phyloP scores from a whole-genome alignment of 23 tunicate species.

The Halocynthia aurantium region DNA sequence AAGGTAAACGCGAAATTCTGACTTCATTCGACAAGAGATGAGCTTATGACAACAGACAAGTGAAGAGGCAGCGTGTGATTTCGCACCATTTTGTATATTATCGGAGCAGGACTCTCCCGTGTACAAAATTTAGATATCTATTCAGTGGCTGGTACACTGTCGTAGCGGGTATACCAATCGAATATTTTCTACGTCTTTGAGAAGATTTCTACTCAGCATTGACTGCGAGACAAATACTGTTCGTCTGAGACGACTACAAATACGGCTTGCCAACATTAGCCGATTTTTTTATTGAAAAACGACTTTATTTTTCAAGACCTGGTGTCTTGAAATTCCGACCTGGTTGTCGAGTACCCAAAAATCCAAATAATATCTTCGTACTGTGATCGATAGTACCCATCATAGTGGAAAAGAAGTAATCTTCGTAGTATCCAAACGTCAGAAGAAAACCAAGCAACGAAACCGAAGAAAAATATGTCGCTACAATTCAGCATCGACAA shows the following conservation, averaged over 20 bases:
- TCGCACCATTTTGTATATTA: conserved; percentile 33
- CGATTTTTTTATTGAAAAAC: conserved; percentile 13
- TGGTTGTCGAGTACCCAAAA: conserved; percentile 30
- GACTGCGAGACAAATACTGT: too few relatives aligned
- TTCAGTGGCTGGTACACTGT: conserved; percentile 96
- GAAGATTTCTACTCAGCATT: conserved; percentile 1
- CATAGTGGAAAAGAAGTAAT: not conserved
- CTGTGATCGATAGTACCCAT: conserved; percentile 19
- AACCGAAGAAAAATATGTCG: conserved; percentile 33
- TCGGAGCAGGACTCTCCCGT: conserved; percentile 98
- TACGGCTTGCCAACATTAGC: conserved; percentile 29
- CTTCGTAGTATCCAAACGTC: not conserved
- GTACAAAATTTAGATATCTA: conserved; percentile 31
- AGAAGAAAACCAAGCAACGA: not conserved
- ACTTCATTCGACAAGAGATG: conserved; percentile 57
- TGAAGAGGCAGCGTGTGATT: conserved; percentile 32
- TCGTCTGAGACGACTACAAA: conserved; percentile 25
- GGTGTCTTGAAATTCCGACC: conserved; percentile 29
- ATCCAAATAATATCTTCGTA: conserved; percentile 19
- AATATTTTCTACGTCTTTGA: conserved; percentile 9
- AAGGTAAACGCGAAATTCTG: conserved; percentile 22
- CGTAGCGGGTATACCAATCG: conserved; percentile 35
- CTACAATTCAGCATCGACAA: conserved; percentile 94
- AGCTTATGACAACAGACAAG: conserved; percentile 46
- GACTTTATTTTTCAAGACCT: conserved; percentile 19